Percentiles rank a stretch among this genome's conserved stretches.
Conservation (phyloP, 2,113 vertebrate genomes). For the Mus pahari region DNA sequence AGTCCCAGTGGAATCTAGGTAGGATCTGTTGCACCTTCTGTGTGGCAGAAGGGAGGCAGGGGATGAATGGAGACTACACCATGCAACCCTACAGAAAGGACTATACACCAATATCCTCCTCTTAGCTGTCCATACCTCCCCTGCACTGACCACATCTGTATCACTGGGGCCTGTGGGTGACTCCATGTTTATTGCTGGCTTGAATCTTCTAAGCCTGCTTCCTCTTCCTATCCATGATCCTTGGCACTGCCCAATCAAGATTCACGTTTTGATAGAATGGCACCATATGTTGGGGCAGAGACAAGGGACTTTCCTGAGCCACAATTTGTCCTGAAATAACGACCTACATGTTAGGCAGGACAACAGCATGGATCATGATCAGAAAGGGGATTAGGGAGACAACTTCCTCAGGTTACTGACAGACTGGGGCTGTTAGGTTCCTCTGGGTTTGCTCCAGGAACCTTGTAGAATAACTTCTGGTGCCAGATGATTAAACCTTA, state of each 20-base stretch:
- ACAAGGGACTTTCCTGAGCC: neutral
- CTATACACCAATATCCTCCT: no score
- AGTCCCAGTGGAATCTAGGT: neutral
- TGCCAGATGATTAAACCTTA: neutral
- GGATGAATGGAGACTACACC: neutral
- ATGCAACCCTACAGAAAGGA: neutral
- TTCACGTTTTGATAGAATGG: neutral
- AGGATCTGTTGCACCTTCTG: accelerated
- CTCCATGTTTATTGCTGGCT: neutral
- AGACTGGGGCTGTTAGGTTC: neutral
- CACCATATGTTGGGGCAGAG: no score
- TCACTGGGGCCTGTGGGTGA: neutral
- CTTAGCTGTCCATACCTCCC: neutral
- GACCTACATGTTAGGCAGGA: neutral
- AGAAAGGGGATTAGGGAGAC: neutral
- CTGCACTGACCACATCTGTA: neutral
- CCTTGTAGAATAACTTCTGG: neutral
- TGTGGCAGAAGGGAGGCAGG: neutral
- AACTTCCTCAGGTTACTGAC: neutral
- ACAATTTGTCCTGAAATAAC: neutral
- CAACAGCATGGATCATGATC: neutral
- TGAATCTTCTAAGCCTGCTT: neutral
- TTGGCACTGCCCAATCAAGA: neutral
- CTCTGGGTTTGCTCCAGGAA: neutral
- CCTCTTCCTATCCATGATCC: neutral